Evolutionary conservation across 2,113 vertebrate species (phyloP).

Genomic region (Eolophus roseicapilla): DNA sequence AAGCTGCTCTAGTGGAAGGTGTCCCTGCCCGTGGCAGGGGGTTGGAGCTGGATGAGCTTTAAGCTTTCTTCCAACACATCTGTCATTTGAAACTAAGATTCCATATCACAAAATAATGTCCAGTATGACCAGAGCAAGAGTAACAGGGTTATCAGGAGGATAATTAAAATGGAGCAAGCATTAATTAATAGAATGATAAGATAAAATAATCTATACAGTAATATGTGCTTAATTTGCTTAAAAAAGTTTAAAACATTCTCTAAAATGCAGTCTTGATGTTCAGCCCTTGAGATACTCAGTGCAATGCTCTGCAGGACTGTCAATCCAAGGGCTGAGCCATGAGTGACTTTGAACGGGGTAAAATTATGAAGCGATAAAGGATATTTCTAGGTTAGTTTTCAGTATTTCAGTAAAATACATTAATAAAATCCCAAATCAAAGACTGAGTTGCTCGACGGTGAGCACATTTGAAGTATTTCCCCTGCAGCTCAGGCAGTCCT

Average conservation of each 20-base stretch:
- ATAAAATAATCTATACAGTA: rapidly evolving
- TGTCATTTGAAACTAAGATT: background rate
- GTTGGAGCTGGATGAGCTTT: background rate
- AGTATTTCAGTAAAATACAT: background rate
- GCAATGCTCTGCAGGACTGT: background rate
- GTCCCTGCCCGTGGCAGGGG: background rate
- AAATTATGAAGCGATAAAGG: background rate
- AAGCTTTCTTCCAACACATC: background rate
- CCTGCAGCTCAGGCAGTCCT: background rate
- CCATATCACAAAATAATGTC: background rate
- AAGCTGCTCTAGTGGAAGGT: background rate
- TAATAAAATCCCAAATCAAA: background rate
- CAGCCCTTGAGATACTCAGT: background rate
- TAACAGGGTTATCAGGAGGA: background rate
- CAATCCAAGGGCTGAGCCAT: background rate
- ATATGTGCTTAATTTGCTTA: background rate
- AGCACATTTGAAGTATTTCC: background rate
- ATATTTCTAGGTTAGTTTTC: background rate
- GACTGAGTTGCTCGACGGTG: background rate
- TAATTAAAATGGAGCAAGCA: background rate
- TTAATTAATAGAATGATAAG: rapidly evolving
- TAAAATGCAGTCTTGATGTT: background rate
- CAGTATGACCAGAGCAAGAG: background rate
- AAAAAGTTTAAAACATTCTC: background rate
- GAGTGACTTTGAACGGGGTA: background rate